These are phyloP conservation scores for Drosophila simulans DNA, from an alignment of 1,140 invertebrate genomes.

Conservation along the genomic window DNA sequence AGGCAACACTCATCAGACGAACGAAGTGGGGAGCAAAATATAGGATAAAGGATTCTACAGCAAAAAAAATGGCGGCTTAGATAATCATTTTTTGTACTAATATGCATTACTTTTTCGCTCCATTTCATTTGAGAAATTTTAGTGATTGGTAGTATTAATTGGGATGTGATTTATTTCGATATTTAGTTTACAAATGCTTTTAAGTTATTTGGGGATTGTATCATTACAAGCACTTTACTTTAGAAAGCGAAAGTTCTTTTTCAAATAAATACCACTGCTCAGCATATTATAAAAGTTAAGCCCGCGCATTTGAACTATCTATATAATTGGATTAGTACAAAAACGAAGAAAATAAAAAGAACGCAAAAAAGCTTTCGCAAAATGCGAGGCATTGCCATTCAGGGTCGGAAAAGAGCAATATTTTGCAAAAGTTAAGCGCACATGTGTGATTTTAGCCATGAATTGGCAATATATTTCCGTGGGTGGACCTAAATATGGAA, in stretches of 20 bases:
- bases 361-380: constrained; percentile 11
- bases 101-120: not conserved
- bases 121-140: too few relatives aligned
- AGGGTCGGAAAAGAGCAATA: not conserved
- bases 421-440: constrained; percentile 12
- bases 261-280: not conserved
- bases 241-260: not conserved
- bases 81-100: too few relatives aligned
- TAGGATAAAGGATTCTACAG: not conserved
- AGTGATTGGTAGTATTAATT: too few relatives aligned
- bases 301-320: not conserved
- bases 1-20: constrained; percentile 60
- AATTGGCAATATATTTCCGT: constrained; percentile 4
- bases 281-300: not conserved
- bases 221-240: too few relatives aligned
- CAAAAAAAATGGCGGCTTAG: not conserved
- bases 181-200: too few relatives aligned
- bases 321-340: constrained; percentile 40
- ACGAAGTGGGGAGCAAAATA: not conserved
- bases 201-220: too few relatives aligned
- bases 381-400: constrained; percentile 1
- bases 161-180: not conserved
- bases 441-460: constrained; percentile 19
- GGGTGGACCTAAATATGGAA: constrained; percentile 8
- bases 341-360: constrained; percentile 1